These are phyloP conservation scores for Drosophila kurseongensis DNA, from an alignment of 1,140 invertebrate species.

Conservation along the genomic window DNA sequence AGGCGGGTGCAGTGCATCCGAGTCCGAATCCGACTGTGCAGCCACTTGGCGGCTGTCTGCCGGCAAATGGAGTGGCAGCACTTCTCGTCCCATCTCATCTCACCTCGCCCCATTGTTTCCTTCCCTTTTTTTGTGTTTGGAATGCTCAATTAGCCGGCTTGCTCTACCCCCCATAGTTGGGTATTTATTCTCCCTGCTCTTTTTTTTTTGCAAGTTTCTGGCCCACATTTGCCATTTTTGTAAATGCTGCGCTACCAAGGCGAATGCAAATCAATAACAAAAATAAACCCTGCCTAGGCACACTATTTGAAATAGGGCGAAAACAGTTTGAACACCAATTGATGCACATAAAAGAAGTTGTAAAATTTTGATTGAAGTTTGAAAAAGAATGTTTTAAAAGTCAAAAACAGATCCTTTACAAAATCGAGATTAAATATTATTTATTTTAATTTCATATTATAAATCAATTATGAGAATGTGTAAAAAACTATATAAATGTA, in stretches of 20 bases:
- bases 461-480: too few species aligned
- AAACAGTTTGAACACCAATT: conserved; percentile 4
- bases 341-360: background rate
- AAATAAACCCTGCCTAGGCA: conserved; percentile 39
- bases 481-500: too few species aligned
- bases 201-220: conserved; percentile 23
- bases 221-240: conserved; percentile 54
- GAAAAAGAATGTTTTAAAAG: background rate
- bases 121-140: conserved; percentile 36
- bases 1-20: conserved; percentile 43
- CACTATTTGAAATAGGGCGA: conserved; percentile 24
- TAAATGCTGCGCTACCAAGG: conserved; percentile 31
- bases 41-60: conserved; percentile 74
- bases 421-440: too few species aligned
- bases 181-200: conserved; percentile 23
- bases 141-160: conserved; percentile 72
- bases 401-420: too few species aligned
- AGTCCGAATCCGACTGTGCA: conserved; percentile 37
- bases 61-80: conserved; percentile 75
- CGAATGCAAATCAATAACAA: conserved; percentile 71
- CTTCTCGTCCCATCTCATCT: conserved; percentile 41
- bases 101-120: conserved; percentile 26
- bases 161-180: conserved; percentile 5
- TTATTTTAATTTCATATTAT: too few species aligned
- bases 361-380: background rate